Evolutionary conservation across 1,140 invertebrate species (phyloP).

Genomic region (Nasonia vitripennis): DNA sequence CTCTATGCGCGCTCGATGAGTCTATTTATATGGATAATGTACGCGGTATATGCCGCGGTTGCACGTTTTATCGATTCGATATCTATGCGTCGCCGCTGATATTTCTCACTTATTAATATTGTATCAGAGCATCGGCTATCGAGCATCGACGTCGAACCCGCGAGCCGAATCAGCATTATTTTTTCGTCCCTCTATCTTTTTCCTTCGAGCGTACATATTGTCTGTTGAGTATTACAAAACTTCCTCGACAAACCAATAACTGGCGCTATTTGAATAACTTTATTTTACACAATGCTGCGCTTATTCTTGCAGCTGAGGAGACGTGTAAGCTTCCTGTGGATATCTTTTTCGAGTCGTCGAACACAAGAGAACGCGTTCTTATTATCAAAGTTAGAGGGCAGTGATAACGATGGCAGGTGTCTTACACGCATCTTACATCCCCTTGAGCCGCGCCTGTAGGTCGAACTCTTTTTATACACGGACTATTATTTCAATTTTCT

Average conservation of each 20-base stretch:
- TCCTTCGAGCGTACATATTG: constrained; percentile 20
- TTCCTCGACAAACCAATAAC: constrained; percentile 1
- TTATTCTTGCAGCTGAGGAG: constrained; percentile 29
- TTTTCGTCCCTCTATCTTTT: not conserved
- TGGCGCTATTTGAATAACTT: constrained; percentile 15
- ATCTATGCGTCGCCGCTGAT: not conserved
- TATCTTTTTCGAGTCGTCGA: not conserved
- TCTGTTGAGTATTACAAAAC: constrained; percentile 26
- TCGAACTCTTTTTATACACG: not conserved
- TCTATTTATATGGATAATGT: not conserved
- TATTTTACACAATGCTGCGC: constrained; percentile 51
- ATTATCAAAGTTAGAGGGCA: not conserved
- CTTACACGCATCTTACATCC: not conserved
- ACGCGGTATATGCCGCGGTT: not conserved
- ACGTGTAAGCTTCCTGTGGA: not conserved
- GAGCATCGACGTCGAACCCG: not conserved
- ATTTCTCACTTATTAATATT: not conserved
- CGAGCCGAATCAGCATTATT: not conserved
- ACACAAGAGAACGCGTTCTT: too few relatives aligned
- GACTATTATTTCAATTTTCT: too few relatives aligned
- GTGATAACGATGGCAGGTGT: not conserved
- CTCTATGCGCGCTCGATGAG: not conserved
- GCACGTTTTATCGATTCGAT: not conserved
- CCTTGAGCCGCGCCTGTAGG: not conserved
- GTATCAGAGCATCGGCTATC: not conserved